phyloP scores from a whole-genome alignment of 2,113 vertebrate species.

The Pseudorectes ferrugineus region DNA sequence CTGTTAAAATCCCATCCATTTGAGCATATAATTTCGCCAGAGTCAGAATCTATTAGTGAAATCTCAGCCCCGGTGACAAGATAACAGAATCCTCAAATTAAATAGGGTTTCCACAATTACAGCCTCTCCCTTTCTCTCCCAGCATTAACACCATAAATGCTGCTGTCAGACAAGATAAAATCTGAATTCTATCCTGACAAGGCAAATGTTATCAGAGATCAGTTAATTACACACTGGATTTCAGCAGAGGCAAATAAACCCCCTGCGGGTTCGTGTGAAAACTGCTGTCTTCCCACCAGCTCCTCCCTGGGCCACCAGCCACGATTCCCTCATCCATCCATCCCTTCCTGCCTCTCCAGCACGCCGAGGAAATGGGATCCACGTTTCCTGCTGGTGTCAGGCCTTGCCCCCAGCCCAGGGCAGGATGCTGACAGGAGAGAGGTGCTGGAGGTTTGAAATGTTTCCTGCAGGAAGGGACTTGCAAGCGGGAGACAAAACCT shows the following conservation, averaged over 20 bases:
- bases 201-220: constrained; percentile 63
- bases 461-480: background rate
- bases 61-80: constrained; percentile 52
- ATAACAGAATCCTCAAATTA: constrained; percentile 66
- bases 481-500: background rate
- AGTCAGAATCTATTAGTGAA: constrained; percentile 67
- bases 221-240: constrained; percentile 62
- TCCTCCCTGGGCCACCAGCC: background rate
- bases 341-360: background rate
- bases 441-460: background rate
- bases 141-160: constrained; percentile 55
- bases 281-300: background rate
- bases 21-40: constrained; percentile 51
- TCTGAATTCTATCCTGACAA: constrained; percentile 59
- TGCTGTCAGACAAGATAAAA: constrained; percentile 62
- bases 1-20: constrained; percentile 56
- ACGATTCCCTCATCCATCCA: background rate
- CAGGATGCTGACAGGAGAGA: background rate
- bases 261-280: background rate
- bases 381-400: background rate
- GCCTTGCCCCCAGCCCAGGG: background rate
- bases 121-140: constrained; percentile 28
- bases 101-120: constrained; percentile 53
- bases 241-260: constrained; percentile 34
- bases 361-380: rapidly evolving